These are phyloP conservation scores for Scaptomyza graminum DNA, from an alignment of 1,140 invertebrate species.

Conservation along the genomic window DNA sequence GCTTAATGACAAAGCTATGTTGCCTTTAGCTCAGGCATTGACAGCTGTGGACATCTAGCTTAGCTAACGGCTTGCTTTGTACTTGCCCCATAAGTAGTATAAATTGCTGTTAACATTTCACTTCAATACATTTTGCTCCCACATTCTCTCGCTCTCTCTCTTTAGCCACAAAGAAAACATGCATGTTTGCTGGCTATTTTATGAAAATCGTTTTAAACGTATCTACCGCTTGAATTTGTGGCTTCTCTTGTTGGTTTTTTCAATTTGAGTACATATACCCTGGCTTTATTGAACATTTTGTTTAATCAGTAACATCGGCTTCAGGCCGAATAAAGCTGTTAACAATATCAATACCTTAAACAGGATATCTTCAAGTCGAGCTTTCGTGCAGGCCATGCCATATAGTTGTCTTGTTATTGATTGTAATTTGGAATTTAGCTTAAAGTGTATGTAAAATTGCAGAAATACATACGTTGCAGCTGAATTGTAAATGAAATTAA, in stretches of 20 bases:
- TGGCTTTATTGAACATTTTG: too few relatives aligned
- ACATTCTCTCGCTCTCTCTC: background rate
- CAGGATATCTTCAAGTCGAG: background rate
- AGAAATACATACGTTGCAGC: conserved; percentile 22
- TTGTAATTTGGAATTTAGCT: conserved; percentile 19
- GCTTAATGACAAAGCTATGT: background rate
- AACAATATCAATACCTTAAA: too few relatives aligned
- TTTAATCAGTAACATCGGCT: too few relatives aligned
- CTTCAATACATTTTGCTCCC: conserved; percentile 15
- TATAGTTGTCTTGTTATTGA: background rate
- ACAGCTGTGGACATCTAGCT: background rate
- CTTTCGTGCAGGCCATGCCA: background rate
- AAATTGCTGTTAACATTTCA: conserved; percentile 40
- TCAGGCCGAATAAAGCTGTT: too few relatives aligned
- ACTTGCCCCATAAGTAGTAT: conserved; percentile 7
- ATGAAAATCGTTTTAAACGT: conserved; percentile 24
- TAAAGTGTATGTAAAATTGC: conserved; percentile 13
- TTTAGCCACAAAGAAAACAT: background rate
- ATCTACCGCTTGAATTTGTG: conserved; percentile 11
- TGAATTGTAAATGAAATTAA: conserved; percentile 41
- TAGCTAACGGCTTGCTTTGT: background rate
- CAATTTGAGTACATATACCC: conserved; percentile 2
- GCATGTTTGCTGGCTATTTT: conserved; percentile 8
- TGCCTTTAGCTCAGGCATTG: background rate
- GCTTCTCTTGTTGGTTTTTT: conserved; percentile 3